A percentile compares a stretch with the other conserved stretches of the same genome.
Evolutionary conservation across 2,113 vertebrate genomes (phyloP).

Genomic region (Lepidothrix coronata): DNA sequence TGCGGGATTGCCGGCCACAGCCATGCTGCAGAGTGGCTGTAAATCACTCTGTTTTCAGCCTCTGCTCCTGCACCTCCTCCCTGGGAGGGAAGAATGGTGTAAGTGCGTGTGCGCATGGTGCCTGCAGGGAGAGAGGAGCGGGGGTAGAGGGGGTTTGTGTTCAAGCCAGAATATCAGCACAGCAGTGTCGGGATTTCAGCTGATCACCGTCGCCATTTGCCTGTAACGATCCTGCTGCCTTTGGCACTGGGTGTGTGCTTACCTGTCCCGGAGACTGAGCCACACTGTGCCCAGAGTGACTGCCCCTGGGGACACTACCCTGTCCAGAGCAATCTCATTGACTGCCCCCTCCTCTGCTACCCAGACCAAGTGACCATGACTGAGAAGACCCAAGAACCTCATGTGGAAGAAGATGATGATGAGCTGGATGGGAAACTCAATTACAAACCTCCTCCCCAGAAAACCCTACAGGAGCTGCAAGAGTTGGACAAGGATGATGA

Average conservation of each 20-base stretch:
- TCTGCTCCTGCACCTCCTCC: not conserved
- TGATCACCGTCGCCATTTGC: not conserved
- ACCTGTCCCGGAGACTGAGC: not conserved
- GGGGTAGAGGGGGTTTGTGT: constrained; percentile 1
- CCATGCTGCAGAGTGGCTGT: not conserved
- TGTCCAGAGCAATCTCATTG: not conserved
- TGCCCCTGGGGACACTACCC: not conserved
- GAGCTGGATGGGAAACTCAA: constrained; percentile 79
- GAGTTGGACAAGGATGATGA: constrained; percentile 84
- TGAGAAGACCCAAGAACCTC: constrained; percentile 74
- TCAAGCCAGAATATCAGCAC: not conserved
- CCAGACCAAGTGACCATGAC: constrained; percentile 70
- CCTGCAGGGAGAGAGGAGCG: constrained; percentile 41
- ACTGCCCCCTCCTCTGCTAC: not conserved
- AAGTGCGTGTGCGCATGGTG: constrained; percentile 10
- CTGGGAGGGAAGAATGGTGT: not conserved
- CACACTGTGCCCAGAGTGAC: not conserved
- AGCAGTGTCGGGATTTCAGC: not conserved
- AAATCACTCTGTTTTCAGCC: constrained; percentile 43
- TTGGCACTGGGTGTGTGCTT: not conserved
- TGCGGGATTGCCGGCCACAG: not conserved
- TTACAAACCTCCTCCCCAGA: constrained; percentile 83
- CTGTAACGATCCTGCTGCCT: not conserved
- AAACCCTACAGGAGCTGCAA: constrained; percentile 80
- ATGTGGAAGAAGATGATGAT: constrained; percentile 76